Evolutionary conservation across 2,113 vertebrate species (phyloP).

Genomic region (Phalacrocorax aristotelis): DNA sequence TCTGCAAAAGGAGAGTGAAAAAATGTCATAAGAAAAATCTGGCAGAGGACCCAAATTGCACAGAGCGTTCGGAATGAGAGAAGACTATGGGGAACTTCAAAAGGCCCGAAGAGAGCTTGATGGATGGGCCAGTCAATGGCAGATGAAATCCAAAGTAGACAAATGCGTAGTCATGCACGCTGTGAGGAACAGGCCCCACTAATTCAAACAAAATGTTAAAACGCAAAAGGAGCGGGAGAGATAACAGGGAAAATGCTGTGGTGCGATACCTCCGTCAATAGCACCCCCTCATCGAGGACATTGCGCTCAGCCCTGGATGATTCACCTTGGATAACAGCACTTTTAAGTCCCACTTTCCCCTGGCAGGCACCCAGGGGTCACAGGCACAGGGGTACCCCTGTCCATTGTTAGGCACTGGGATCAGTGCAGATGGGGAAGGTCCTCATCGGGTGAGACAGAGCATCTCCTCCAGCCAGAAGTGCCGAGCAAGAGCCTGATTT

Average conservation of each 20-base stretch:
- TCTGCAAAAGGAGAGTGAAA: conserved; percentile 44
- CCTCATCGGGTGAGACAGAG: background rate
- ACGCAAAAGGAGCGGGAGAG: background rate
- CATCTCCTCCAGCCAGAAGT: background rate
- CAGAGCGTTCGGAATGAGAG: conserved; percentile 36
- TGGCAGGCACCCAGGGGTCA: too few relatives aligned
- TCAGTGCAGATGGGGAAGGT: background rate
- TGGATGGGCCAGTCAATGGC: conserved; percentile 62
- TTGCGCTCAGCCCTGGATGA: background rate
- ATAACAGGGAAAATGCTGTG: background rate
- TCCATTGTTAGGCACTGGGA: accelerated
- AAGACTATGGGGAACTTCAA: conserved; percentile 63
- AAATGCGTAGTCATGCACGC: conserved; percentile 53
- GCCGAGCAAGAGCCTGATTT: background rate
- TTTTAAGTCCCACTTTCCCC: background rate
- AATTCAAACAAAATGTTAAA: conserved; percentile 68
- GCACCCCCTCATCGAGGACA: accelerated
- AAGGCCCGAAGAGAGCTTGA: conserved; percentile 52
- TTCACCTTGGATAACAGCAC: background rate
- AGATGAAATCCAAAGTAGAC: conserved; percentile 64
- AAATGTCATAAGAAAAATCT: conserved; percentile 50
- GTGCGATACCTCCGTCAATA: background rate
- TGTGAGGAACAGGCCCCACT: conserved; percentile 41
- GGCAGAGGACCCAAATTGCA: conserved; percentile 51
- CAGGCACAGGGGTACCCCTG: background rate